Conservation (phyloP, 2,113 vertebrate species). For the Shinisaurus crocodilurus region DNA sequence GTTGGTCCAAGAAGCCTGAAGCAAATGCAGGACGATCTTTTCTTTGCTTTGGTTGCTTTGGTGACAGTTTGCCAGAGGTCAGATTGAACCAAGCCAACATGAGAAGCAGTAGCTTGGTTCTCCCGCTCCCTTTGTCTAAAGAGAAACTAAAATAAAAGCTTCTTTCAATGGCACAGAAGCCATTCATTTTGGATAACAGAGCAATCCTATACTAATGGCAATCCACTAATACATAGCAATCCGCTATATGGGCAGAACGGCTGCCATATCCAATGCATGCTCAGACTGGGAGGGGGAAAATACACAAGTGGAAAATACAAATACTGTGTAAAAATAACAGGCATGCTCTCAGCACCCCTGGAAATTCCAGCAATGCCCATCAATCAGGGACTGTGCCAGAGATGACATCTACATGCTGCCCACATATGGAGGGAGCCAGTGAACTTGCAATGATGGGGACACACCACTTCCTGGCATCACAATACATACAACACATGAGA, state of each 20-base stretch:
- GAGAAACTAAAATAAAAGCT: conserved; percentile 5
- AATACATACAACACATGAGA: too few species aligned
- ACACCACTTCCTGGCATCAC: not conserved
- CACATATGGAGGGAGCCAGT: not conserved
- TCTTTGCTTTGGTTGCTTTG: conserved; percentile 58
- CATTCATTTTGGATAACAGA: conserved; percentile 21
- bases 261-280: not conserved
- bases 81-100: conserved; percentile 33
- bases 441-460: not conserved
- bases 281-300: too few species aligned
- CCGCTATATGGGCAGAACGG: not conserved
- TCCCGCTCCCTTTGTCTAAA: conserved; percentile 5
- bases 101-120: not conserved
- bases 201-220: not conserved
- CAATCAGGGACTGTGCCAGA: not conserved
- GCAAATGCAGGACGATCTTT: conserved; percentile 42
- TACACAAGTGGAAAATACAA: not conserved
- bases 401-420: not conserved
- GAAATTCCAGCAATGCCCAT: not conserved
- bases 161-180: conserved; percentile 27
- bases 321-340: not conserved
- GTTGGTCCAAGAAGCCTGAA: conserved; percentile 57
- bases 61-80: conserved; percentile 39
- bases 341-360: not conserved
- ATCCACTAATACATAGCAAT: too few species aligned